Base-by-base conservation (phyloP, 2,113 vertebrate genomes). In the Cinclus mexicanus region DNA sequence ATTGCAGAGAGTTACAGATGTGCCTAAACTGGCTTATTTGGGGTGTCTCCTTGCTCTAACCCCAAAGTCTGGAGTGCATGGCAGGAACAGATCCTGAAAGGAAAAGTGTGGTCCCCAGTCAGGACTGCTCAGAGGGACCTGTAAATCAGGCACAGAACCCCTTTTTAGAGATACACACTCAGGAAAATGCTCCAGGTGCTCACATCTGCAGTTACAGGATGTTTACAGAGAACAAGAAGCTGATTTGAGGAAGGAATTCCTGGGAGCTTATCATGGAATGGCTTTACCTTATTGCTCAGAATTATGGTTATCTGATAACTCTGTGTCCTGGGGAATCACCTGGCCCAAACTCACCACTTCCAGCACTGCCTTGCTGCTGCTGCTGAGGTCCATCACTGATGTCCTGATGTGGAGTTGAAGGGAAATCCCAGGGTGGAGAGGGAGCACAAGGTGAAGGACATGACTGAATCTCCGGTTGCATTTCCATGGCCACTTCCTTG, bases 381-480 rank as follows among this genome's bases (percentile, higher is more conserved):
- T 87, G 81, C 64, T 71, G 44, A 46, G 56, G 6, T 53, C 39
- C 53, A 82, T 1, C 31, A 12, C 9, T 35, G 3, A 16, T 28
- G 29, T 29, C 14, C 41, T 55, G 9, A 19, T 19, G 18, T 41
- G 50, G 37, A 71, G n/a, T 11, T 59, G 12, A 47, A 46, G 26
- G 35, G 42, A 71, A n/a, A 44, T 55, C 6, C 17, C 12, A 21
- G 52, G 18, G 5, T 14, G 28, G 21, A 46, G 25, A 82, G n/a
- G 35, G 41, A 78, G 31, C 17, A 55, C 35, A 29, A 22, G 11
- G 53, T 13, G 26, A 85, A 86, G 42, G 42, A 29, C 9, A 12
- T 6, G 7, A 20, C 42, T 92, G 25, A 52, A 33, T 56, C 37
- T 72, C 53, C n/a, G 0, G 0, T 8, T 52, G 31, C 10, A 9